These are phyloP conservation scores for Otolemur crassicaudatus DNA, from an alignment of 2,797 vertebrate species.

Conservation along the genomic window DNA sequence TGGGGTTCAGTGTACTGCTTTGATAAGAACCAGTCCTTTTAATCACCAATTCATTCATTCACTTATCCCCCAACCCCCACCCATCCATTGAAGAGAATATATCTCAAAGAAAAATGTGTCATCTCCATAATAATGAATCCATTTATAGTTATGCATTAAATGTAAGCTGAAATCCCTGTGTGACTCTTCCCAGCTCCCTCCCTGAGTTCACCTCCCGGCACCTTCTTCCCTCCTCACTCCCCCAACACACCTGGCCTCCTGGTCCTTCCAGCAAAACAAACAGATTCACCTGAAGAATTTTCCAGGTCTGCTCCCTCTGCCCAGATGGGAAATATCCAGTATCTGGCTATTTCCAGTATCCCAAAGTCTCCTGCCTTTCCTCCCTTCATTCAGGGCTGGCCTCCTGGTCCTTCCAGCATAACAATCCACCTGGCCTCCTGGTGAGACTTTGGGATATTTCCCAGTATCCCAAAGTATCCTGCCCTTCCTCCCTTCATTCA, in stretches of 20 bases:
- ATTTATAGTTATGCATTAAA: neutral
- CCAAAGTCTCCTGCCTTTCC: too few species aligned
- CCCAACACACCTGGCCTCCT: neutral
- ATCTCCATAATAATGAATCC: neutral
- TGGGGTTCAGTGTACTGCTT: too few species aligned
- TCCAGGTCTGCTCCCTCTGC: neutral
- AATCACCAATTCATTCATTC: neutral
- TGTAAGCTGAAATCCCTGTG: neutral
- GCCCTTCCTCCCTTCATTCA: neutral
- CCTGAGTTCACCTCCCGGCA: too few species aligned
- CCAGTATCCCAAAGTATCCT: accelerated
- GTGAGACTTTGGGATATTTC: neutral
- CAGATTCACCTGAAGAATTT: too few species aligned
- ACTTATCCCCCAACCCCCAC: neutral
- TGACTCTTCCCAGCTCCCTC: neutral
- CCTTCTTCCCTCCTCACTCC: too few species aligned
- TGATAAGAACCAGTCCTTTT: too few species aligned
- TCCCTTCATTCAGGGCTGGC: too few species aligned
- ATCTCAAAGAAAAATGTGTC: neutral
- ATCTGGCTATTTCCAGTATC: too few species aligned
- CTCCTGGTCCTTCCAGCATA: too few species aligned
- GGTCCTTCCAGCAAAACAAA: neutral
- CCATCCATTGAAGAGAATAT: neutral
- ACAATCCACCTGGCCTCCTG: too few species aligned
- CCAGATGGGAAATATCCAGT: neutral